Base-by-base conservation (phyloP, 2,113 vertebrate species). In the Petaurus breviceps region DNA sequence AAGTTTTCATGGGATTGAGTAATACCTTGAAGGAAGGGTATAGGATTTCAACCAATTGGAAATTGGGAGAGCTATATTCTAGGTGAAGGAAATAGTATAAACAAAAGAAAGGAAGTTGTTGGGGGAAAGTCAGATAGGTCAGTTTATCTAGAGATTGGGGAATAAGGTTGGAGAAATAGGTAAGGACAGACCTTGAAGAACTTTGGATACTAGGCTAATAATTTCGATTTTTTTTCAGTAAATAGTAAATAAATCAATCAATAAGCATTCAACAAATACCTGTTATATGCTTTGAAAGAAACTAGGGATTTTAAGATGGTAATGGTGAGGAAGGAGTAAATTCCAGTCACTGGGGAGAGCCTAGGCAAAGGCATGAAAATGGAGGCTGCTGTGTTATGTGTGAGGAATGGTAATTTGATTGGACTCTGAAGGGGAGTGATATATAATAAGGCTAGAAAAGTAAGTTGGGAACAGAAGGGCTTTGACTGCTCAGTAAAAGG, bases 251-350 rank as follows among this genome's bases (percentile, higher is more conserved):
- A 43, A 22, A 84, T 84, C n/a, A 84, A 43, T 84, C 90, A 93
- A 52, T 51, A 94, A 31, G 92, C 91, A 54, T 92, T 97, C 94
- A 46, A 95, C 94, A 92, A 96, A 57, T 24, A 84, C 31, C 49
- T 94, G 51, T 26, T 94, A 8, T 94, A 1, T 93, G 47, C 51
- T 43, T 84, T 84, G 68, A 84, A 84, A 84, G 68, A 84, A 84
- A 84, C 16, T 77, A 77, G 68, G 1, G 2, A 22, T 84, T 84
- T 84, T 43, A 37, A 37, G 31, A 68, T 10, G 19, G 19, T 43
- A 84, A 16, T 1, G 9, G 7, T 84, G 68, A 84, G 19, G n/a
- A 84, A 2, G 19, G n/a, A 84, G 68, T 84, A n/a, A 84, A 84
- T 84, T 84, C 37, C 5, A 22, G 19, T 43, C n/a, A 43, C 2